Evolutionary conservation across 2,888 invertebrate species (phyloP).

Genomic region (Coecobrya sp.): DNA sequence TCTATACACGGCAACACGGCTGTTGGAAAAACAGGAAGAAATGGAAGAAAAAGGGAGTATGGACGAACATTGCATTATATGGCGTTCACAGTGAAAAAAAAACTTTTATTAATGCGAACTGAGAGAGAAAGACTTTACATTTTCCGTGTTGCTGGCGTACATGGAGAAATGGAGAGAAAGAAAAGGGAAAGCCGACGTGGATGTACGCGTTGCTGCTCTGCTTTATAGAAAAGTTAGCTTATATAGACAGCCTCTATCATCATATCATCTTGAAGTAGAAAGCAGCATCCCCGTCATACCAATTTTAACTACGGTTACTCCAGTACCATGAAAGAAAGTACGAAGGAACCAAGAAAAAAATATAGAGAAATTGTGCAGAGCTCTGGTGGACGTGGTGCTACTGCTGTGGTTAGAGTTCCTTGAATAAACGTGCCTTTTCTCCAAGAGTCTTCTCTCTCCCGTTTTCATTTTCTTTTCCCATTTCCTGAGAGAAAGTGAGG

Average conservation of each 20-base stretch:
- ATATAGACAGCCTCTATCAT: neutral
- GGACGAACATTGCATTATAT: neutral
- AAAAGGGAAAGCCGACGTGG: neutral
- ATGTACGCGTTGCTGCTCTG: neutral
- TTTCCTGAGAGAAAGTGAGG: constrained; percentile 33
- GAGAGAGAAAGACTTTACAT: neutral
- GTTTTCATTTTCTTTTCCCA: neutral
- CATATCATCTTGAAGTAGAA: neutral
- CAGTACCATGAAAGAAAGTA: neutral
- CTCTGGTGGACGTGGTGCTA: neutral
- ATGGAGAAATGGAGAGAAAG: neutral
- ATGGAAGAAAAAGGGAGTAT: neutral
- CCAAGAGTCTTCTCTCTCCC: neutral
- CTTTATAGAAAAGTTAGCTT: neutral
- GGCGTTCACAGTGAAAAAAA: neutral
- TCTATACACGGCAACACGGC: too few species aligned
- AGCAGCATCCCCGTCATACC: neutral
- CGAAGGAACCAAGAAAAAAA: neutral
- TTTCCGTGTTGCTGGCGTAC: constrained; percentile 4
- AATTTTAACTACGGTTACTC: neutral
- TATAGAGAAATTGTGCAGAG: neutral
- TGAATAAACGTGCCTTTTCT: neutral
- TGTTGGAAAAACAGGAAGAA: neutral
- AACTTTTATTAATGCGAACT: constrained; percentile 17
- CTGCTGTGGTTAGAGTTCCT: neutral